These are phyloP conservation scores for Trachemys scripta DNA, from an alignment of 2,113 vertebrate genomes.

Conservation along the genomic window DNA sequence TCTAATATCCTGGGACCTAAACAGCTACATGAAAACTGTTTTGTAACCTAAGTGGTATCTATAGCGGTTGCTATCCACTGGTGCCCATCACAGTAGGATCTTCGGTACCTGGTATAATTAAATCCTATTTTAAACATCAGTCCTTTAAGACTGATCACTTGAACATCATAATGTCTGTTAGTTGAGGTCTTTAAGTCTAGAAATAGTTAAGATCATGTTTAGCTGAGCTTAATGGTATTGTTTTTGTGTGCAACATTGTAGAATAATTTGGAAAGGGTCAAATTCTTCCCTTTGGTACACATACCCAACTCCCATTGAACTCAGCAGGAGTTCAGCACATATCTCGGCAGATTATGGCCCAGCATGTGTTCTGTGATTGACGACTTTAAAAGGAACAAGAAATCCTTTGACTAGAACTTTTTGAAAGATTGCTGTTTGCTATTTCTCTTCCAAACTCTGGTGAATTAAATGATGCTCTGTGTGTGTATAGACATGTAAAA, in stretches of 20 bases:
- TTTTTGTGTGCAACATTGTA: background rate
- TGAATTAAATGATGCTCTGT: background rate
- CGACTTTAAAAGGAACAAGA: background rate
- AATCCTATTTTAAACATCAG: background rate
- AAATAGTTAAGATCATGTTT: background rate
- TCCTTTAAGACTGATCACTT: background rate
- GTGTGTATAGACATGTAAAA: background rate
- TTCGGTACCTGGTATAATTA: fast-evolving
- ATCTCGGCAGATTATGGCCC: background rate
- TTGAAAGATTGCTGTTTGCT: background rate
- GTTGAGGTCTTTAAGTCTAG: background rate
- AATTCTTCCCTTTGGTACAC: background rate
- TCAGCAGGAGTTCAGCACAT: background rate
- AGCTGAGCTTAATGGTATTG: background rate
- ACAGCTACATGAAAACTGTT: background rate
- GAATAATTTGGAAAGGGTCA: background rate
- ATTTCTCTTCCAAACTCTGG: background rate
- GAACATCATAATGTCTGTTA: background rate
- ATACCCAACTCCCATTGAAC: background rate
- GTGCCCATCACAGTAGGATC: background rate
- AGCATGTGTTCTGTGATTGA: background rate
- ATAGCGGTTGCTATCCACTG: background rate
- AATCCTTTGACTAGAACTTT: background rate
- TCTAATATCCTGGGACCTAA: background rate
- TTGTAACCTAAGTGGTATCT: background rate